These are phyloP conservation scores for Parauchenoglanis punctatus DNA, from an alignment of 2,797 vertebrate species.

Conservation along the genomic window DNA sequence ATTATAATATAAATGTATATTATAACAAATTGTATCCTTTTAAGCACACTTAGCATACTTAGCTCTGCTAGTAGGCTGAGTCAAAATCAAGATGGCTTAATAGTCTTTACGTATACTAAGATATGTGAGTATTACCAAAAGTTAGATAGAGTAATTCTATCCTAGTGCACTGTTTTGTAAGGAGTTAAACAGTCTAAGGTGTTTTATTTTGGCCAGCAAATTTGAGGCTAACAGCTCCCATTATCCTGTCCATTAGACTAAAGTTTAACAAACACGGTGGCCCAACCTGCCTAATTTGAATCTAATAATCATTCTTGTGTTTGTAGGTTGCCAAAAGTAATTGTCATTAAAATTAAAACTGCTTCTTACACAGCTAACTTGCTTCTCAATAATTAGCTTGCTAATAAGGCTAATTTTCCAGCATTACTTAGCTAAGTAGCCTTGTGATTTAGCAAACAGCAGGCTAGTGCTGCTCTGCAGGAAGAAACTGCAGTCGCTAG, in stretches of 20 bases:
- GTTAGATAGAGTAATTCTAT: neutral
- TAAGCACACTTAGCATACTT: neutral
- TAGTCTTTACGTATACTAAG: neutral
- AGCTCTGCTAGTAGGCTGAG: neutral
- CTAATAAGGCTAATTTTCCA: neutral
- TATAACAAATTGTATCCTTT: neutral
- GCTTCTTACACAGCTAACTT: neutral
- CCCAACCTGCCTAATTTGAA: neutral
- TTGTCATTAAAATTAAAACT: neutral
- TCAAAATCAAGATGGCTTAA: neutral
- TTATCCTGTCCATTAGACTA: neutral
- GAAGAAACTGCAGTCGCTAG: neutral
- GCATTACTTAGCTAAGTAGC: neutral
- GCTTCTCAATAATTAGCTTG: neutral
- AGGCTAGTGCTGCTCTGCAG: neutral
- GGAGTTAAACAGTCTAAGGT: neutral
- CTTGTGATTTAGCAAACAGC: neutral
- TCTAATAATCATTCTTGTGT: neutral
- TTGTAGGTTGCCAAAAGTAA: neutral
- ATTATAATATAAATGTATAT: too few relatives aligned
- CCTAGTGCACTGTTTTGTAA: neutral
- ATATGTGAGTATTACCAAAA: neutral
- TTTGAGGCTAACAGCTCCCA: neutral
- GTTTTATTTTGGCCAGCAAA: neutral
- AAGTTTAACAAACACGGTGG: neutral